Base-by-base conservation (phyloP, 2,888 invertebrate genomes). In the Mantis religiosa region DNA sequence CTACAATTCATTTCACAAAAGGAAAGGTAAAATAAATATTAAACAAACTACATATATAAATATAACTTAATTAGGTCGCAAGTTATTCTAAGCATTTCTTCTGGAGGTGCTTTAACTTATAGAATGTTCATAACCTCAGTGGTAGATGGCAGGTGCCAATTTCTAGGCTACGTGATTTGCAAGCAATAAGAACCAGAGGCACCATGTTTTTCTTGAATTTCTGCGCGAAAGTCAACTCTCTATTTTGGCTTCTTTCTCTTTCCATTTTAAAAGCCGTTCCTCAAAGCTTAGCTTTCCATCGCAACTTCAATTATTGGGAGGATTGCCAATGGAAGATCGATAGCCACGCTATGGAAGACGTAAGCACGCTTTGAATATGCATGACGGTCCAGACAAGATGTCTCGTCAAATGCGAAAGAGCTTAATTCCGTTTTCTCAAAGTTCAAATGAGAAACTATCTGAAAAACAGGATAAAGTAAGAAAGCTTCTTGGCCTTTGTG, bases 271-370 rank as follows among this genome's bases (percentile, higher is more conserved):
- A 85, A 28, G 20, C 28, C 47, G 15, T 27, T 14, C 54, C 28
- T 85, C 71, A 86, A 71, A 81, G 86, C 28, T 81, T 20, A 86
- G 86, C 86, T 27, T 86, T 28, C 14, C 25, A 81, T 81, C 28
- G 28, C 4, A 81, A 27, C 71, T 86, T 81, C 81, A 81, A 41
- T 81, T 81, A 81, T 86, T 30, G 71, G 81, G 28, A 30, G 34
- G 81, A 86, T 86, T 86, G 81, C 20, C 86, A n/a, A 86, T 86
- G 86, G 81, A 81, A 86, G 86, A 86, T 86, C 86, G 86, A 86
- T 86, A 81, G 25, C 54, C 54, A 71, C 6, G 54, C 20, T 71
- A 71, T 71, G 54, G 25, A 71, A 25, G 54, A 71, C 54, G 20
- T 71, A 71, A 71, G 54, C 54, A 71, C 54, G 54, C 54, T 25